phyloP scores from a whole-genome alignment of 1,140 invertebrate species.

The Yoshiicerus persimilis region DNA sequence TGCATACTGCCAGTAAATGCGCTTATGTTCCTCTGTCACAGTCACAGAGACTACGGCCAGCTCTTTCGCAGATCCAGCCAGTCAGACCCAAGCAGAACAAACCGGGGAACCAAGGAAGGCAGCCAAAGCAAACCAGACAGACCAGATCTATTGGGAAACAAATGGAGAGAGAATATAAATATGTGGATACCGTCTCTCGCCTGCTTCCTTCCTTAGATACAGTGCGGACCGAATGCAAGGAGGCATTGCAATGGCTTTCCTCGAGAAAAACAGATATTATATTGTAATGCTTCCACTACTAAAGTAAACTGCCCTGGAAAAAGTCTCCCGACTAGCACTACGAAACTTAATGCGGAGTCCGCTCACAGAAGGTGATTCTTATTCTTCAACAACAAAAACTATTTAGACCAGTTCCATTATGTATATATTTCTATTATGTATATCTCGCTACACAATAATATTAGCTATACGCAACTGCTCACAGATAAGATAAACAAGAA shows the following conservation, averaged over 20 bases:
- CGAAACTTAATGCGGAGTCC: background rate
- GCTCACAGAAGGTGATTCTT: background rate
- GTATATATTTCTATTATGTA: background rate
- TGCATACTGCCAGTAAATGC: background rate
- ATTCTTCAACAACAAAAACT: background rate
- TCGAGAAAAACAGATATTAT: background rate
- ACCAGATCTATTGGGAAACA: background rate
- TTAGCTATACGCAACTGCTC: no score
- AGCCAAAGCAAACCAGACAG: background rate
- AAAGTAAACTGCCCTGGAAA: background rate
- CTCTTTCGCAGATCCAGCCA: background rate
- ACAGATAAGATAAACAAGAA: background rate
- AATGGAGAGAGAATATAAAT: background rate
- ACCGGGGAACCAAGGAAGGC: background rate
- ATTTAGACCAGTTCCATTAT: background rate
- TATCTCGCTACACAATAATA: background rate
- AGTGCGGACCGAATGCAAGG: no score
- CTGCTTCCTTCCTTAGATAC: no score
- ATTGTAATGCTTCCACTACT: background rate
- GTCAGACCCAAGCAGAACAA: no score
- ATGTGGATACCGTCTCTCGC: background rate
- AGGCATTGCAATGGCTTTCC: no score
- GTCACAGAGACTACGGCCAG: background rate
- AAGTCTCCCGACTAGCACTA: background rate
- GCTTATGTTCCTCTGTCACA: background rate